A percentile compares a stretch with the other conserved stretches of the same genome.
These are phyloP conservation scores for Tetropium fuscum DNA, from an alignment of 2,888 invertebrate species.

Conservation along the genomic window DNA sequence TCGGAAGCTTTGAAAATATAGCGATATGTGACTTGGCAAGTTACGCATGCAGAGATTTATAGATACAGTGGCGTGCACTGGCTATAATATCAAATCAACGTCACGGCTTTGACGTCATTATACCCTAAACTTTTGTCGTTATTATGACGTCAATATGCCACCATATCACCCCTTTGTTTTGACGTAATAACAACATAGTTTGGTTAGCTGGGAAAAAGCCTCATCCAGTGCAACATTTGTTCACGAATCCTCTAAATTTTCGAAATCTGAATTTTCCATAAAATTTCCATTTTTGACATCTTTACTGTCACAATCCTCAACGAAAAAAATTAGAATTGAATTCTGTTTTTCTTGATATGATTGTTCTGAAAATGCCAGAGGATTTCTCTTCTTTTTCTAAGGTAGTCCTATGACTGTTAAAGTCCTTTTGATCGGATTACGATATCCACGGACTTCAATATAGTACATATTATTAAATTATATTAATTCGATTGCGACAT, in stretches of 20 bases:
- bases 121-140: no score
- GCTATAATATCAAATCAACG: no score
- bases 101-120: no score
- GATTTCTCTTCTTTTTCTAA: not conserved
- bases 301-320: not conserved
- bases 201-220: no score
- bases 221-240: no score
- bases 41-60: slow-evolving; percentile 12
- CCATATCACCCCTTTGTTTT: no score
- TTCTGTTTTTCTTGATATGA: not conserved
- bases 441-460: no score
- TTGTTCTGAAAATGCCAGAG: not conserved
- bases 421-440: not conserved
- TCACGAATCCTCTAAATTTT: not conserved
- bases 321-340: not conserved
- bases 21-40: not conserved
- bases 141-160: no score
- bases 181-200: no score
- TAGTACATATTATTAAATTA: no score
- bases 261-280: not conserved
- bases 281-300: not conserved
- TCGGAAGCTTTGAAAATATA: slow-evolving; percentile 11
- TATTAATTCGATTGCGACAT: no score
- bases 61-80: not conserved
- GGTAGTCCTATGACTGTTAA: not conserved